A percentile compares a stretch with the other conserved stretches of the same genome.
phyloP scores from a whole-genome alignment of 2,888 invertebrate genomes.

The Clivina fossor region DNA sequence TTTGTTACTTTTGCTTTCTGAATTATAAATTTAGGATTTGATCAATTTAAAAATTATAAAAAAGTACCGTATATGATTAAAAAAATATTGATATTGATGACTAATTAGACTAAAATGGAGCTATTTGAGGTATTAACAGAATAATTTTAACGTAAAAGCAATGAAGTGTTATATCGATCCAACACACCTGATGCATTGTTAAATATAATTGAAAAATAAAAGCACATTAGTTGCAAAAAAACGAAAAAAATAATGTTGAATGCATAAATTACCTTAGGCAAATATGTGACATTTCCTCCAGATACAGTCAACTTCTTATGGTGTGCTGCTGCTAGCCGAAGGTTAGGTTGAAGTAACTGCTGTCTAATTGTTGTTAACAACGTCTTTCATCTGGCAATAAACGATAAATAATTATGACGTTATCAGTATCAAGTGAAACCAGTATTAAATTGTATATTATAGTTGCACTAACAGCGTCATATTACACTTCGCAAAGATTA shows the following conservation, averaged over 20 bases:
- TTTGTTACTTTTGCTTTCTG: too few species aligned
- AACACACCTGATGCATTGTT: slow-evolving; percentile 25
- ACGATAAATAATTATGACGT: too few species aligned
- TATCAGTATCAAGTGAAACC: too few species aligned
- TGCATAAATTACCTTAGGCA: slow-evolving; percentile 23
- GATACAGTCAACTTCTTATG: slow-evolving; percentile 19
- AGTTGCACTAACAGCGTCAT: neutral
- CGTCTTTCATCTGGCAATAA: too few species aligned
- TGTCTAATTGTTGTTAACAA: too few species aligned
- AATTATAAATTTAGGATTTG: too few species aligned
- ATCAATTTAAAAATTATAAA: too few species aligned
- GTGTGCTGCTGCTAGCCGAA: neutral
- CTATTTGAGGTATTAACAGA: neutral
- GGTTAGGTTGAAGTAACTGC: slow-evolving; percentile 22
- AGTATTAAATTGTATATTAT: too few species aligned
- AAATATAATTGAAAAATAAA: slow-evolving; percentile 16
- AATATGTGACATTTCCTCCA: slow-evolving; percentile 24
- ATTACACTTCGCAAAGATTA: neutral
- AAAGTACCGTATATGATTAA: too few species aligned
- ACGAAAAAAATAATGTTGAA: slow-evolving; percentile 7
- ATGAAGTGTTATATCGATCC: slow-evolving; percentile 25
- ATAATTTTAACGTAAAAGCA: slow-evolving; percentile 7
- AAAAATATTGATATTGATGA: too few species aligned
- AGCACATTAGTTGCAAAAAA: neutral
- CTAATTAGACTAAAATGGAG: neutral